Evolutionary conservation across 2,113 vertebrate species (phyloP), one percentile per base, ranked within the genome.

Genomic region (Pelecanoides urinatrix): DNA sequence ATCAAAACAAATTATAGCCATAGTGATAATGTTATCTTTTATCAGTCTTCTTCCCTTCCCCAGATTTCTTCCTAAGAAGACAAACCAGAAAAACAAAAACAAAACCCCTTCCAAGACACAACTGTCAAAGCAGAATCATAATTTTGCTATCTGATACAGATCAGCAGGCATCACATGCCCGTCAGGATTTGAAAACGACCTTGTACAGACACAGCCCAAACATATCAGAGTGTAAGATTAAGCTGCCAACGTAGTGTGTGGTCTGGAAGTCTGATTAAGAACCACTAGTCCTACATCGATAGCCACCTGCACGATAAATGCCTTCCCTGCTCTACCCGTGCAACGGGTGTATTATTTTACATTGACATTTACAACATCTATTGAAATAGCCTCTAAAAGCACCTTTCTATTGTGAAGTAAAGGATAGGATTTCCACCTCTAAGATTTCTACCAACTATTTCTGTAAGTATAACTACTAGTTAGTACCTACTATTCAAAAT

Each of bases 211-310:
- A 42, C 5, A 73, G 17, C 10, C 44, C 26, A 78, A 84, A 75
- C 18, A 55, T 9, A 73, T 12, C 55, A 59, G 50, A 29, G 25
- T 7, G 11, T 36, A 56, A 32, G 8, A 83, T n/a, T 25, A 91
- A 81, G 67, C 34, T 49, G 55, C 10, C 16, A 34, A 23, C 0
- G 4, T 26, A 66, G 18, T 10, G 4, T 1, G 5, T 2, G 3
- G 22, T 70, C 49, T 29, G 21, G 16, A 95, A 55, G 36, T 16
- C 44, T 47, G 16, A 62, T 73, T 66, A 86, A 72, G 63, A 58
- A 78, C 27, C 40, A 45, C 38, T 7, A 36, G n/a, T 47, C 9
- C 47, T 23, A 44, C 58, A 56, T 3, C 0, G 0, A 63, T n/a
- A 38, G 12, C n/a, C 56, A 63, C 14, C 50, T 58, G 38, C 13